phyloP scores from a whole-genome alignment of 2,113 vertebrate species.

The Calyptommatus sinebrachiatus region DNA sequence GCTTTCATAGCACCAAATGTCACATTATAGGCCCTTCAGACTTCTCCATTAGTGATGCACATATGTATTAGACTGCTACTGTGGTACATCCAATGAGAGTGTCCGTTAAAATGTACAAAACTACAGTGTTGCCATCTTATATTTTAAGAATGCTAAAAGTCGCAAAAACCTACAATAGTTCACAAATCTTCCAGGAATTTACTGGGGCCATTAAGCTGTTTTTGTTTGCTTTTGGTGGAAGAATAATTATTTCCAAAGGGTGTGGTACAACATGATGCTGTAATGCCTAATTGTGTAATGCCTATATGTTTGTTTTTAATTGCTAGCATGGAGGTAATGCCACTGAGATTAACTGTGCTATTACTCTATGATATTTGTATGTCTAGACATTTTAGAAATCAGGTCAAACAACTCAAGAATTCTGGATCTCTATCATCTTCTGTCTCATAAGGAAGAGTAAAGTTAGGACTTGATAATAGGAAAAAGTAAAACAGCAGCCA shows the following conservation, averaged over 20 bases:
- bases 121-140: neutral
- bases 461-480: too few relatives aligned
- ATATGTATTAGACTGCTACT: neutral
- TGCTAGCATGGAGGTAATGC: conserved; percentile 1
- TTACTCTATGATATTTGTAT: neutral
- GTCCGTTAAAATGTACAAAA: neutral
- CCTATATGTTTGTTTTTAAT: neutral
- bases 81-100: neutral
- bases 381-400: neutral
- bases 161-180: neutral
- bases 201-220: neutral
- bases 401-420: neutral
- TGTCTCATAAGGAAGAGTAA: neutral
- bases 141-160: neutral
- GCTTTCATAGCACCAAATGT: neutral
- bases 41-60: neutral
- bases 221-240: conserved; percentile 5
- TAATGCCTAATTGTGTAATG: neutral
- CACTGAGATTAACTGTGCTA: neutral
- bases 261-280: neutral
- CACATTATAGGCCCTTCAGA: neutral
- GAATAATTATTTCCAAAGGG: conserved; percentile 1
- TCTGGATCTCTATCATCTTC: neutral
- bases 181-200: conserved; percentile 25
- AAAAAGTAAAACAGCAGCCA: neutral